Conservation (phyloP, 2,797 vertebrate genomes). For the Etheostoma nigrum region DNA sequence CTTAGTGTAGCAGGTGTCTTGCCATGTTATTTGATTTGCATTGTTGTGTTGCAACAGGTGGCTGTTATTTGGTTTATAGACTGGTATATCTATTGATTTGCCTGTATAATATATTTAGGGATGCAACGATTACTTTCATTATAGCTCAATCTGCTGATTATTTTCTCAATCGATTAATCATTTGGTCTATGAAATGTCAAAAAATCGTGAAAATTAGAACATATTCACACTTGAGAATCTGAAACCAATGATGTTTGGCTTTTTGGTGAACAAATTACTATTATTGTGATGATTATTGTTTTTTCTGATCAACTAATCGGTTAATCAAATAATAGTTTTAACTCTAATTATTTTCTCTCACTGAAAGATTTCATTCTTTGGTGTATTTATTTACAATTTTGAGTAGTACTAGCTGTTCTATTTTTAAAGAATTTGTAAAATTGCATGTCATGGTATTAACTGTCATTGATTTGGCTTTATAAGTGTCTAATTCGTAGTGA, state of each 20-base stretch:
- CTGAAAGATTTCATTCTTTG: neutral
- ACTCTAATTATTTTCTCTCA: neutral
- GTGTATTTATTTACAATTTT: neutral
- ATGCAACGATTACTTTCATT: neutral
- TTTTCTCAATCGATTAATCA: neutral
- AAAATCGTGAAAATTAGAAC: neutral
- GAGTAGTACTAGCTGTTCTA: neutral
- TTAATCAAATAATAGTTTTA: neutral
- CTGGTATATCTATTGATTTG: conserved; percentile 10
- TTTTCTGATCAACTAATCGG: neutral
- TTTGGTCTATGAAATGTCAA: neutral
- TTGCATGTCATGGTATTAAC: neutral
- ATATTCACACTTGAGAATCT: neutral
- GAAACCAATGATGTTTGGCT: neutral
- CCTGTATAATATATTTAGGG: neutral
- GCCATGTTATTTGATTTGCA: conserved; percentile 46
- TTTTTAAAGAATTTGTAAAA: neutral
- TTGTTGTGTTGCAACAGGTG: conserved; percentile 67
- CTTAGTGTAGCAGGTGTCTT: conserved; percentile 70
- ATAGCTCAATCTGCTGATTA: neutral
- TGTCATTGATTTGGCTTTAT: neutral
- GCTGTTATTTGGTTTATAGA: conserved; percentile 40
- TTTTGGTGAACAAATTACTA: neutral
- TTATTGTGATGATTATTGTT: neutral
- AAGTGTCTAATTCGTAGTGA: neutral